Conservation (phyloP, 2,888 invertebrate species). For the Phortica okadai region DNA sequence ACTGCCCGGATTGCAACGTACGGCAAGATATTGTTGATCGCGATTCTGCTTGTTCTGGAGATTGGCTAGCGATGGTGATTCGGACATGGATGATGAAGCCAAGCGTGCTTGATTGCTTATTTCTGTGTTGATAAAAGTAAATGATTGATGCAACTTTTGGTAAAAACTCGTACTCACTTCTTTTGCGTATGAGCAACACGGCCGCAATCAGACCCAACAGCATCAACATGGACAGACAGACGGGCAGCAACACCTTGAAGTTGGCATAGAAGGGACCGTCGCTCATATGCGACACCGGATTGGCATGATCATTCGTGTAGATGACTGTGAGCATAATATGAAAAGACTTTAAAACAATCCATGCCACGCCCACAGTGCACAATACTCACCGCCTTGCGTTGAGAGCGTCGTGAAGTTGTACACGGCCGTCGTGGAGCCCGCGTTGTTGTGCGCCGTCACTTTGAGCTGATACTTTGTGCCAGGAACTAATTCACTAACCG, state of each 20-base stretch:
- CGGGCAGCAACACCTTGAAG: constrained; percentile 80
- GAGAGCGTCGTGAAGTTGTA: constrained; percentile 92
- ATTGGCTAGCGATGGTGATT: constrained; percentile 87
- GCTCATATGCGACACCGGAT: constrained; percentile 83
- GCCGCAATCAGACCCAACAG: constrained; percentile 82
- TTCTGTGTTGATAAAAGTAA: constrained; percentile 69
- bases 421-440: constrained; percentile 88
- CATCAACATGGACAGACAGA: constrained; percentile 82
- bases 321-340: constrained; percentile 64
- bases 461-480: constrained; percentile 84
- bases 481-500: constrained; percentile 86
- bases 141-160: neutral
- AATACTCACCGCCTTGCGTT: constrained; percentile 83
- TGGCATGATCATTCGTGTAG: constrained; percentile 81
- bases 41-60: constrained; percentile 88
- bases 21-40: constrained; percentile 86
- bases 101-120: constrained; percentile 76
- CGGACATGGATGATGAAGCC: constrained; percentile 80
- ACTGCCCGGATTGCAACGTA: constrained; percentile 80
- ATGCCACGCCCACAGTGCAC: neutral
- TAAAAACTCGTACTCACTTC: constrained; percentile 79
- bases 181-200: constrained; percentile 83
- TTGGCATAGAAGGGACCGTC: constrained; percentile 83
- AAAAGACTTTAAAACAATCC: neutral
- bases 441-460: constrained; percentile 90